phyloP scores from a whole-genome alignment of 2,797 vertebrate genomes.

The Naso thynnoides region DNA sequence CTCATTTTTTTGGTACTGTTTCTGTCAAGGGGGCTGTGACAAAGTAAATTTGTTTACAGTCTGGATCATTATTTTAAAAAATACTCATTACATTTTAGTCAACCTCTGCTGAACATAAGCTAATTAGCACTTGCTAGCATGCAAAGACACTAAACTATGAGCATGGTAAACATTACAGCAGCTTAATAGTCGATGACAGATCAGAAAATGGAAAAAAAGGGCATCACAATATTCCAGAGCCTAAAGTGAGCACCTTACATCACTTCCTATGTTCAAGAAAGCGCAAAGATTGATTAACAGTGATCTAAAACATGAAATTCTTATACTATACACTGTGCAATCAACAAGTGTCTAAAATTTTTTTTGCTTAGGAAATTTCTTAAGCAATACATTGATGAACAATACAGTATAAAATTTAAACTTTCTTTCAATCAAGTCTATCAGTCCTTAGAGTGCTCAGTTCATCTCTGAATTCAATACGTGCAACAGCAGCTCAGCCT shows the following conservation, averaged over 20 bases:
- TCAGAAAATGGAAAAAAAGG: too few relatives aligned
- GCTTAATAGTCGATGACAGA: too few relatives aligned
- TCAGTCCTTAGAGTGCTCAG: neutral
- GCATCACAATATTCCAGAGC: neutral
- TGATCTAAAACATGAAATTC: neutral
- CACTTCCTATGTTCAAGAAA: too few relatives aligned
- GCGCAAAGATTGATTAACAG: neutral
- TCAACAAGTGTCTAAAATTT: neutral
- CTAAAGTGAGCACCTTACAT: too few relatives aligned
- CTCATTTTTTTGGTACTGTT: too few relatives aligned
- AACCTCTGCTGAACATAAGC: neutral
- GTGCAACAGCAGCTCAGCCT: constrained; percentile 14
- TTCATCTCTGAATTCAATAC: neutral
- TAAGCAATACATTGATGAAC: neutral
- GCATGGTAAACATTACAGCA: neutral
- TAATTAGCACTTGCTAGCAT: neutral
- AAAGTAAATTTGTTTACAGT: too few relatives aligned
- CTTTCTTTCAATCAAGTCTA: neutral
- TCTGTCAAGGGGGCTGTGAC: too few relatives aligned
- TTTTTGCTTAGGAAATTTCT: too few relatives aligned
- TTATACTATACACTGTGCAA: neutral
- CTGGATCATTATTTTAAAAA: too few relatives aligned
- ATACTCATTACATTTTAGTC: too few relatives aligned
- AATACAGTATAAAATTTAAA: neutral
- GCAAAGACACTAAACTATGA: neutral